A percentile compares a stretch with the other conserved stretches of the same genome.
Evolutionary conservation across 2,113 vertebrate species (phyloP).

Genomic region (Salvelinus alpinus): DNA sequence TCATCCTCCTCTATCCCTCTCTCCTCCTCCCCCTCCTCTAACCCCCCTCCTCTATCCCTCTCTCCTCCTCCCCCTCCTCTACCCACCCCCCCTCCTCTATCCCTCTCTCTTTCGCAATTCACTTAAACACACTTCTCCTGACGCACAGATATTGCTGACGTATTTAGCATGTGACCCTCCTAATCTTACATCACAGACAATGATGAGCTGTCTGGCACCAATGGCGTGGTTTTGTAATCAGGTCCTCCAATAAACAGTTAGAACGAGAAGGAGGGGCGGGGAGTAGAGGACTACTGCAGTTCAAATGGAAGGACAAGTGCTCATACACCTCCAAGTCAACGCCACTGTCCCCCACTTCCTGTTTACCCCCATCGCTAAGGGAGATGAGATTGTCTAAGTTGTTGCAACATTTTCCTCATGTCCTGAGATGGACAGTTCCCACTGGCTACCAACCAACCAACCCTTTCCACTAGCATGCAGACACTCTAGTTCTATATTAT

Average conservation of each 20-base stretch:
- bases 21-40: background rate
- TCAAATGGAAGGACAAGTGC: background rate
- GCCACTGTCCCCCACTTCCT: background rate
- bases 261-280: background rate
- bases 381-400: slow-evolving; percentile 12
- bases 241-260: slow-evolving; percentile 21
- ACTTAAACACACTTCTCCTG: slow-evolving; percentile 19
- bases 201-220: slow-evolving; percentile 44
- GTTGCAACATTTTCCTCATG: slow-evolving; percentile 50
- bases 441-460: background rate
- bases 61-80: background rate
- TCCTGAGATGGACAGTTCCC: slow-evolving; percentile 23
- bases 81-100: slow-evolving; percentile 3
- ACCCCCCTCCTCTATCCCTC: background rate
- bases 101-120: slow-evolving; percentile 7
- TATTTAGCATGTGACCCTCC: slow-evolving; percentile 19
- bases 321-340: background rate
- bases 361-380: too few species aligned
- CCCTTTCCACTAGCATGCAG: background rate
- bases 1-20: background rate
- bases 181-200: slow-evolving; percentile 47
- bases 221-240: slow-evolving; percentile 15
- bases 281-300: background rate
- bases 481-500: background rate
- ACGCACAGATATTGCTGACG: slow-evolving; percentile 11